Conservation (phyloP, 1,140 invertebrate genomes). For the Phocides pigmalion region DNA sequence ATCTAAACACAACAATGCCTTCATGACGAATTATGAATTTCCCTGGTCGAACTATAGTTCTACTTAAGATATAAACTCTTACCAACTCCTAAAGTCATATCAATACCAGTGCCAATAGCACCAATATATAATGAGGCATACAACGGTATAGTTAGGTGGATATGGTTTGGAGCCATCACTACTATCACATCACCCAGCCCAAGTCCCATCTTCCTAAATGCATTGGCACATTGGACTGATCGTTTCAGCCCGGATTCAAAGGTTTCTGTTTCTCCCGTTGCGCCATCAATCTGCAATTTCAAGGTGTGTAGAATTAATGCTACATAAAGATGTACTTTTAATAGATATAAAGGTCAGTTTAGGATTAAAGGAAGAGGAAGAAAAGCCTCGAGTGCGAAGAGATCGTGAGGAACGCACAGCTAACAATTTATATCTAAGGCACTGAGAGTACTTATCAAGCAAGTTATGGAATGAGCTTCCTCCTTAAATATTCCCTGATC, state of each 20-base stretch:
- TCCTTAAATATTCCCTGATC: no score
- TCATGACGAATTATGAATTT: not conserved
- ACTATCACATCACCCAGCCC: slow-evolving; percentile 70
- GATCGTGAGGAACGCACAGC: no score
- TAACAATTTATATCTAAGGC: no score
- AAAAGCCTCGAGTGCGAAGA: no score
- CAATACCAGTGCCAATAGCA: slow-evolving; percentile 46
- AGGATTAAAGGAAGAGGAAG: no score
- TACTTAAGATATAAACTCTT: slow-evolving; percentile 39
- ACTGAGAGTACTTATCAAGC: no score
- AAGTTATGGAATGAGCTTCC: no score
- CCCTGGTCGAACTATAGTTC: no score
- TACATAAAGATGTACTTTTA: no score
- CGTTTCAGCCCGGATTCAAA: slow-evolving; percentile 58
- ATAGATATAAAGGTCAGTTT: no score
- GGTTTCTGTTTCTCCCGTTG: slow-evolving; percentile 69
- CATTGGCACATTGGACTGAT: slow-evolving; percentile 54
- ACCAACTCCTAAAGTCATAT: slow-evolving; percentile 47
- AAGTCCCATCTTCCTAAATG: slow-evolving; percentile 69
- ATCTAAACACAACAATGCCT: slow-evolving; percentile 20
- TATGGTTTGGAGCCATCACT: slow-evolving; percentile 66
- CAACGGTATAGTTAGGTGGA: slow-evolving; percentile 69
- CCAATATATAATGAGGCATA: slow-evolving; percentile 66
- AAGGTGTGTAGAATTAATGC: no score
- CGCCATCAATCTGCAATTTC: slow-evolving; percentile 72